A percentile compares a stretch with the other conserved stretches of the same genome.
phyloP scores from a whole-genome alignment of 2,113 vertebrate species.

The Motacilla tschutschensis region DNA sequence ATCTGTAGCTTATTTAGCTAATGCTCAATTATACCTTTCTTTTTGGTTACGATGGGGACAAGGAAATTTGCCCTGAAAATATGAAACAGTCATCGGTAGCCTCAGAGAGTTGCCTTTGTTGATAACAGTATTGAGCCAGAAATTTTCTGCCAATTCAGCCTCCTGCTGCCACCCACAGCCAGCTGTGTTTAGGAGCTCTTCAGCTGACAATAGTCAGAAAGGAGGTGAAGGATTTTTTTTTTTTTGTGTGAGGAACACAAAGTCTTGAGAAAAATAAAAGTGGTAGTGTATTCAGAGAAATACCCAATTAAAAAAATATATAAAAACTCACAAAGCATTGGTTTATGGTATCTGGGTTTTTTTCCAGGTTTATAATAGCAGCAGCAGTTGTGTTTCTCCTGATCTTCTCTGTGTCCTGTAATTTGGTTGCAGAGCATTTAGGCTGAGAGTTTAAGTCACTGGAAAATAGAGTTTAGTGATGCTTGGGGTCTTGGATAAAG shows the following conservation, averaged over 20 bases:
- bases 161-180: slow-evolving; percentile 56
- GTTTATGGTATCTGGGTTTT: not conserved
- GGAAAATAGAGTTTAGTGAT: not conserved
- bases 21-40: not conserved
- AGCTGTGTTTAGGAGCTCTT: slow-evolving; percentile 20
- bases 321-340: not conserved
- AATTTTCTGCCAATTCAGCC: slow-evolving; percentile 36
- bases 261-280: not conserved
- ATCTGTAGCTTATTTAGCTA: not conserved
- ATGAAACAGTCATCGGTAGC: not conserved
- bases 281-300: not conserved
- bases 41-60: not conserved
- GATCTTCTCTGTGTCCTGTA: not conserved
- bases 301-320: not conserved
- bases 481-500: not conserved
- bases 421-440: not conserved
- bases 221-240: not conserved
- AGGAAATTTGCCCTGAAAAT: not conserved
- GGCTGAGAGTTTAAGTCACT: not conserved
- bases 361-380: not conserved
- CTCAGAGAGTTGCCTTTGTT: not conserved
- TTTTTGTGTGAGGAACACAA: not conserved
- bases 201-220: not conserved
- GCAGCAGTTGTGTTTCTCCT: not conserved
- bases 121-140: not conserved